Conservation (phyloP, 2,797 vertebrate species). For the Epinephelus malabaricus region DNA sequence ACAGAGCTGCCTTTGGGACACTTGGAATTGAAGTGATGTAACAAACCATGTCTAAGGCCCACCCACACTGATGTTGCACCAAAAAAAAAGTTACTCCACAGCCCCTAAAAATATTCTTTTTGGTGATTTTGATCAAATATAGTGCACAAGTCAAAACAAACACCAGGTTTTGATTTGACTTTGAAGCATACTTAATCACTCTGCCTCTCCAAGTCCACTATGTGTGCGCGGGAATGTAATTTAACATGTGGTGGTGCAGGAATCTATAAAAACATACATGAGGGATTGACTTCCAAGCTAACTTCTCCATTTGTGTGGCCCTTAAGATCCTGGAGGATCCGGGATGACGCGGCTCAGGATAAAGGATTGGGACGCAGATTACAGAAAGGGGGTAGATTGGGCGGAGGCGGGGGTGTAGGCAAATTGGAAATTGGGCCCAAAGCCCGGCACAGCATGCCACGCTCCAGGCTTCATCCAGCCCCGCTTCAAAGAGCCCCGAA, state of each 20-base stretch:
- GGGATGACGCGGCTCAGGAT: conserved; percentile 53
- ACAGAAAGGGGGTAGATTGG: conserved; percentile 42
- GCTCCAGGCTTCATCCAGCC: conserved; percentile 77
- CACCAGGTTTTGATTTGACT: background rate
- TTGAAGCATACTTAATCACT: background rate
- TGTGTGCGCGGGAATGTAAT: background rate
- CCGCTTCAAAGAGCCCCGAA: conserved; percentile 78
- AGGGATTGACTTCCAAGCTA: conserved; percentile 25
- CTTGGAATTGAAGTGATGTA: background rate
- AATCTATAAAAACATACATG: conserved; percentile 34
- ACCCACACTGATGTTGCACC: background rate
- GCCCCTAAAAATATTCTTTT: background rate
- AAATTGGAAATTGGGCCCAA: conserved; percentile 72
- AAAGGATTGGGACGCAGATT: conserved; percentile 65
- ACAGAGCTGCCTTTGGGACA: background rate
- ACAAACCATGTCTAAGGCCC: background rate
- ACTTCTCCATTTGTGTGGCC: conserved; percentile 65
- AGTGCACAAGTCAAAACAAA: background rate
- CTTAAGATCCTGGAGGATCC: conserved; percentile 46
- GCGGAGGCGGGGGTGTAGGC: conserved; percentile 37
- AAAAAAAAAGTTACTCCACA: background rate
- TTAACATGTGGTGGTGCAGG: background rate
- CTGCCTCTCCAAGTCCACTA: background rate
- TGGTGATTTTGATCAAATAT: background rate
- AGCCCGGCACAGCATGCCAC: conserved; percentile 77